Percentiles rank a stretch among this genome's conserved stretches.
These are phyloP conservation scores for Patella ulyssiponensis DNA, from an alignment of 2,888 invertebrate genomes.

Conservation along the genomic window DNA sequence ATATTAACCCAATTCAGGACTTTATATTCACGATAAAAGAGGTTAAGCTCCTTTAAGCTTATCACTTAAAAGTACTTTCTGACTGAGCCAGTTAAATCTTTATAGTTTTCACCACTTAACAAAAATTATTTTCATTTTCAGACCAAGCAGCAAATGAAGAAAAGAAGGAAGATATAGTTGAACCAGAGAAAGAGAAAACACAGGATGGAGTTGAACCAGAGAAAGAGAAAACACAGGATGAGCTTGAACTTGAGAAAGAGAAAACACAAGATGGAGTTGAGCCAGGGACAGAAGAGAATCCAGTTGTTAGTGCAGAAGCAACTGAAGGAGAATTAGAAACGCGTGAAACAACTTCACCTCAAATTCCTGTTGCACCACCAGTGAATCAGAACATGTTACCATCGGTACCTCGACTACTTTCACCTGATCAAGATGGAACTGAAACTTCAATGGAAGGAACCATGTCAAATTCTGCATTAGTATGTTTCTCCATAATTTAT, in stretches of 20 bases:
- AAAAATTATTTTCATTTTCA: too few relatives aligned
- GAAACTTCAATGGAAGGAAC: slow-evolving; percentile 55
- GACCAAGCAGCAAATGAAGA: slow-evolving; percentile 15
- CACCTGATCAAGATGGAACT: slow-evolving; percentile 43
- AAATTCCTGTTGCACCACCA: slow-evolving; percentile 19
- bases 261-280: slow-evolving; percentile 11
- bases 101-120: too few relatives aligned
- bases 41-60: too few relatives aligned
- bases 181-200: slow-evolving; percentile 25
- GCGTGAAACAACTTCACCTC: neutral
- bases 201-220: slow-evolving; percentile 12
- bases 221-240: slow-evolving; percentile 17
- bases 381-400: slow-evolving; percentile 44
- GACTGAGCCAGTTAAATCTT: too few relatives aligned
- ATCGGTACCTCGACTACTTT: slow-evolving; percentile 54
- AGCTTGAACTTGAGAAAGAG: slow-evolving; percentile 22
- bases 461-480: slow-evolving; percentile 61
- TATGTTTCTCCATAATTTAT: slow-evolving; percentile 26
- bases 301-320: slow-evolving; percentile 15
- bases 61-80: too few relatives aligned
- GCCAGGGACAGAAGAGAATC: neutral
- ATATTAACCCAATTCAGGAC: too few relatives aligned
- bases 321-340: slow-evolving; percentile 18
- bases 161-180: slow-evolving; percentile 34
- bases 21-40: too few relatives aligned